Percentiles rank a stretch among this genome's conserved stretches.
phyloP scores from a whole-genome alignment of 2,797 vertebrate genomes.

The Otolemur crassicaudatus region DNA sequence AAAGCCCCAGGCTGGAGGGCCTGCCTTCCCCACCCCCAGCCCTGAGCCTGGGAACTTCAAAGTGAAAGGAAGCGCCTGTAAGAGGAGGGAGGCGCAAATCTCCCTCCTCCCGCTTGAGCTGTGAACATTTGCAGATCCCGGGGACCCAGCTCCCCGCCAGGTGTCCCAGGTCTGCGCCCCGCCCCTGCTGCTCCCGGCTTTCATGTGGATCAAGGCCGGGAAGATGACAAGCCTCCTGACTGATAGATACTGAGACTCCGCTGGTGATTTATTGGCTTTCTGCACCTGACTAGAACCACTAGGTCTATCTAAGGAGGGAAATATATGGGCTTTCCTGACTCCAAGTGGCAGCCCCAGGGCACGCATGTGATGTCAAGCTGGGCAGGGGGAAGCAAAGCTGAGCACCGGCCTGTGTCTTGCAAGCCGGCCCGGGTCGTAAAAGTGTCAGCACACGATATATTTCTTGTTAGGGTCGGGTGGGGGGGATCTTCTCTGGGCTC shows the following conservation, averaged over 20 bases:
- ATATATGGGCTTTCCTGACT: conserved; percentile 89
- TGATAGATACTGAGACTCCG: conserved; percentile 87
- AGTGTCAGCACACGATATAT: conserved; percentile 89
- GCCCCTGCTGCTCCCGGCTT: conserved; percentile 81
- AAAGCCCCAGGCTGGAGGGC: neutral
- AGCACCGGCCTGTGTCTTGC: conserved; percentile 87
- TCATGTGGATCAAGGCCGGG: conserved; percentile 88
- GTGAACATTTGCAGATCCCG: conserved; percentile 54
- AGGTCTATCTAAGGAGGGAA: conserved; percentile 85
- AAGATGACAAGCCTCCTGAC: conserved; percentile 88
- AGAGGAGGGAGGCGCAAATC: conserved; percentile 49
- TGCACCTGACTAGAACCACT: conserved; percentile 89
- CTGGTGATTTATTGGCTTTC: conserved; percentile 91
- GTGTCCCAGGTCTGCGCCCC: conserved; percentile 39
- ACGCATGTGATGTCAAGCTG: conserved; percentile 90
- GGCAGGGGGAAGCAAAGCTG: conserved; percentile 85
- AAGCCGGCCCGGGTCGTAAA: conserved; percentile 88
- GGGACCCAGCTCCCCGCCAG: neutral
- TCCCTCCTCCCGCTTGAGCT: conserved; percentile 49
- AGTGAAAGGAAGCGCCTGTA: conserved; percentile 53
- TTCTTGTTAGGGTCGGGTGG: conserved; percentile 79
- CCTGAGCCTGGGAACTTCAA: conserved; percentile 59
- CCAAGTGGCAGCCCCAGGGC: conserved; percentile 87
- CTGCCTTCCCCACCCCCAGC: neutral
- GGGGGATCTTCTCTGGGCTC: conserved; percentile 85